phyloP scores from a whole-genome alignment of 2,888 invertebrate species.

The Dynastes maya region DNA sequence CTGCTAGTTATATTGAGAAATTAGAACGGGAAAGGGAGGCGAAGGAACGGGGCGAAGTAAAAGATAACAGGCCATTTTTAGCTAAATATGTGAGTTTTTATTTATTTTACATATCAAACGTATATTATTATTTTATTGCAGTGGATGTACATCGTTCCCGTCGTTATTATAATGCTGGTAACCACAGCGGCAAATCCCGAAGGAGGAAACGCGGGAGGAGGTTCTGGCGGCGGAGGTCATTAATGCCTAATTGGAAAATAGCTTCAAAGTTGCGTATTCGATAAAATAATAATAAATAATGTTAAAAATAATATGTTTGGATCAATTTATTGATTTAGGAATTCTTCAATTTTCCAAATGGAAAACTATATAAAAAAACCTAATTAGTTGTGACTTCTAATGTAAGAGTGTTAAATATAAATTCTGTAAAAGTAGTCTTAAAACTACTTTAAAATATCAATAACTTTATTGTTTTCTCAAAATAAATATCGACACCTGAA shows the following conservation, averaged over 20 bases:
- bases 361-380: not conserved
- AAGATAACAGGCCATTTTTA: constrained; percentile 96
- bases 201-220: constrained; percentile 70
- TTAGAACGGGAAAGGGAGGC: constrained; percentile 92
- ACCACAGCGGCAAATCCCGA: constrained; percentile 91
- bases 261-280: too few species aligned
- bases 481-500: too few species aligned
- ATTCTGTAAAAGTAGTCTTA: not conserved
- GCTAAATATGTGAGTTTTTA: constrained; percentile 93
- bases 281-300: too few species aligned
- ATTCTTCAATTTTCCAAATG: not conserved
- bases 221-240: constrained; percentile 58
- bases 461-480: too few species aligned
- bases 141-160: constrained; percentile 99
- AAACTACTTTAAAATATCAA: too few species aligned
- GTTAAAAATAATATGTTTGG: not conserved
- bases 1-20: constrained; percentile 95
- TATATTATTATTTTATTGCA: constrained; percentile 72
- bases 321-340: not conserved
- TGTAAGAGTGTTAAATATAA: too few species aligned
- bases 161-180: constrained; percentile 91
- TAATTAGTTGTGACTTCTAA: too few species aligned
- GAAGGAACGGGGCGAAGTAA: constrained; percentile 89
- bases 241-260: not conserved
- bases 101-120: constrained; percentile 11